phyloP scores from a whole-genome alignment of 2,797 vertebrate species.

The Sebastes iracundus region DNA sequence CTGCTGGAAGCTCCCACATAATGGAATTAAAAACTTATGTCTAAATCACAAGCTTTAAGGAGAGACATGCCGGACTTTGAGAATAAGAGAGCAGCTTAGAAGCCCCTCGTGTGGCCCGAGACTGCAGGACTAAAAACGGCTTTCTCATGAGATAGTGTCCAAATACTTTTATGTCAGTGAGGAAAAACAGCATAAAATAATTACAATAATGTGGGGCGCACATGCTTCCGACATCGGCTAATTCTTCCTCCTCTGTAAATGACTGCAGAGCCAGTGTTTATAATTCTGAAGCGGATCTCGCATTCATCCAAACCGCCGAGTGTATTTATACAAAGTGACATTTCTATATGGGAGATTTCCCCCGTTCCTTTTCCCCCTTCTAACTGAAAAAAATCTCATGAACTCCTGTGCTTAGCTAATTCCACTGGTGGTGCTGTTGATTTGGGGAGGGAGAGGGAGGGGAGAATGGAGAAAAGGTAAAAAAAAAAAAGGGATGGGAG shows the following conservation, averaged over 20 bases:
- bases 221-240: slow-evolving; percentile 77
- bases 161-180: slow-evolving; percentile 76
- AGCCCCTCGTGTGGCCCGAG: slow-evolving; percentile 38
- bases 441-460: neutral
- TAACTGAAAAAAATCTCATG: slow-evolving; percentile 42
- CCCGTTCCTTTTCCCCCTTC: slow-evolving; percentile 3
- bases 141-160: slow-evolving; percentile 79
- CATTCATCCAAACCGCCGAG: slow-evolving; percentile 64
- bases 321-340: slow-evolving; percentile 78
- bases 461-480: slow-evolving; percentile 8
- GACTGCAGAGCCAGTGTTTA: slow-evolving; percentile 70
- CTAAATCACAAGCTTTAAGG: slow-evolving; percentile 62
- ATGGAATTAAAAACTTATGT: slow-evolving; percentile 80
- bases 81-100: slow-evolving; percentile 56
- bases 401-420: slow-evolving; percentile 30
- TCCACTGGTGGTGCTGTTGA: slow-evolving; percentile 4
- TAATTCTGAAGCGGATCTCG: slow-evolving; percentile 72
- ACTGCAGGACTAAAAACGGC: slow-evolving; percentile 45
- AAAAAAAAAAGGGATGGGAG: neutral
- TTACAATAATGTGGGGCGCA: slow-evolving; percentile 80
- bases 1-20: slow-evolving; percentile 75
- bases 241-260: slow-evolving; percentile 74
- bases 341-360: slow-evolving; percentile 66
- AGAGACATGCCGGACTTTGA: slow-evolving; percentile 52
- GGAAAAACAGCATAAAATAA: slow-evolving; percentile 77